These are phyloP conservation scores for Nymphalis io DNA, from an alignment of 1,140 invertebrate species.

Conservation along the genomic window DNA sequence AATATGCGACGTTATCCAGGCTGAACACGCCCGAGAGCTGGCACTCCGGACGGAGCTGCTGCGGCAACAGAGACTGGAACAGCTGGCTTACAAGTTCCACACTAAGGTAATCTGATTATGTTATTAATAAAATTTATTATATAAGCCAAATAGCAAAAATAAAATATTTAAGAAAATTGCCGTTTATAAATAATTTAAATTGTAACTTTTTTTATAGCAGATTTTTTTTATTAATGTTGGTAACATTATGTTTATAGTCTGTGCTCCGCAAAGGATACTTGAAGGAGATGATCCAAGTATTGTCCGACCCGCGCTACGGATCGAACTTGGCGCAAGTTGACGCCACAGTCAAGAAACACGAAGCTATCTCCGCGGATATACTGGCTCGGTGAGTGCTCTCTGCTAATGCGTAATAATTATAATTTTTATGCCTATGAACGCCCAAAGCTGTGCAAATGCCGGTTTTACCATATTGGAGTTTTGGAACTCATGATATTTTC, in stretches of 20 bases:
- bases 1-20: slow-evolving; percentile 56
- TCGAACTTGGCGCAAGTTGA: slow-evolving; percentile 96
- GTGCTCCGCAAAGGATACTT: slow-evolving; percentile 95
- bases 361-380: slow-evolving; percentile 98
- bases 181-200: too few species aligned
- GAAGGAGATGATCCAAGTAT: slow-evolving; percentile 98
- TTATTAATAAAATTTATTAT: neutral
- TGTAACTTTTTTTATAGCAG: too few species aligned
- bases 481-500: too few species aligned
- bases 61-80: slow-evolving; percentile 96
- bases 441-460: too few species aligned
- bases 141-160: too few species aligned
- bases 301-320: slow-evolving; percentile 95
- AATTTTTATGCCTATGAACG: too few species aligned
- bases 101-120: slow-evolving; percentile 85
- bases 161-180: too few species aligned
- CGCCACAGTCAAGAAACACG: slow-evolving; percentile 98
- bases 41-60: slow-evolving; percentile 95
- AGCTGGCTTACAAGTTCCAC: slow-evolving; percentile 97
- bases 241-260: slow-evolving; percentile 80
- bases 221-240: neutral
- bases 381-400: slow-evolving; percentile 82
- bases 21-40: slow-evolving; percentile 96
- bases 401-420: too few species aligned
- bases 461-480: too few species aligned